phyloP scores from a whole-genome alignment of 2,797 vertebrate species.

The Phoeniculus purpureus region DNA sequence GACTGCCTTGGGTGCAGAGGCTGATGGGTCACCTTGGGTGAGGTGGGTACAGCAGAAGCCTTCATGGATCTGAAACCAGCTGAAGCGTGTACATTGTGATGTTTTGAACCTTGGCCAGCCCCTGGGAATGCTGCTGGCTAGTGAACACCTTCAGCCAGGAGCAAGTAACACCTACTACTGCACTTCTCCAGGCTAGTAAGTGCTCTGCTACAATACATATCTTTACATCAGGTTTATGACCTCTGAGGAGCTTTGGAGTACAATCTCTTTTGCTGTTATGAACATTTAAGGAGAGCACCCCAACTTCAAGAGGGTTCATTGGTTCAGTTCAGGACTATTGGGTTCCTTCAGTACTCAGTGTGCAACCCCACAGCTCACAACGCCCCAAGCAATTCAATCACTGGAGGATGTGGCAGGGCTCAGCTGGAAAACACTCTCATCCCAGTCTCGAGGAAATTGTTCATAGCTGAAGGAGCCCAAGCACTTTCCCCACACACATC shows the following conservation, averaged over 20 bases:
- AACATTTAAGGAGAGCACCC: neutral
- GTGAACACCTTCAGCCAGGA: neutral
- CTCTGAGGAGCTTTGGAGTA: neutral
- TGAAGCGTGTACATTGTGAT: accelerated
- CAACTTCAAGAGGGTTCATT: neutral
- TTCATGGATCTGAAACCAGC: neutral
- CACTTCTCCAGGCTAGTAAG: neutral
- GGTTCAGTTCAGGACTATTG: neutral
- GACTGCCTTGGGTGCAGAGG: neutral
- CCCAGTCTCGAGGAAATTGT: constrained; percentile 21
- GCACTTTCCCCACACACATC: neutral
- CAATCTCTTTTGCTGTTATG: neutral
- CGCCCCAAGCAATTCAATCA: neutral
- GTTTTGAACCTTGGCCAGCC: neutral
- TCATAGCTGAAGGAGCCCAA: constrained; percentile 13
- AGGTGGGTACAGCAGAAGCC: neutral
- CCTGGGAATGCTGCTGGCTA: neutral
- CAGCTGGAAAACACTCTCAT: neutral
- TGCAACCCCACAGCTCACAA: neutral
- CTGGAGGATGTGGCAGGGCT: neutral
- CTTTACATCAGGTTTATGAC: neutral
- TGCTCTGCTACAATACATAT: neutral
- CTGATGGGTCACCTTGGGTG: neutral
- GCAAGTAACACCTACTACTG: neutral
- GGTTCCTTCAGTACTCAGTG: neutral